These are phyloP conservation scores for Caligus rogercresseyi DNA, from an alignment of 1,140 invertebrate species.

Conservation along the genomic window DNA sequence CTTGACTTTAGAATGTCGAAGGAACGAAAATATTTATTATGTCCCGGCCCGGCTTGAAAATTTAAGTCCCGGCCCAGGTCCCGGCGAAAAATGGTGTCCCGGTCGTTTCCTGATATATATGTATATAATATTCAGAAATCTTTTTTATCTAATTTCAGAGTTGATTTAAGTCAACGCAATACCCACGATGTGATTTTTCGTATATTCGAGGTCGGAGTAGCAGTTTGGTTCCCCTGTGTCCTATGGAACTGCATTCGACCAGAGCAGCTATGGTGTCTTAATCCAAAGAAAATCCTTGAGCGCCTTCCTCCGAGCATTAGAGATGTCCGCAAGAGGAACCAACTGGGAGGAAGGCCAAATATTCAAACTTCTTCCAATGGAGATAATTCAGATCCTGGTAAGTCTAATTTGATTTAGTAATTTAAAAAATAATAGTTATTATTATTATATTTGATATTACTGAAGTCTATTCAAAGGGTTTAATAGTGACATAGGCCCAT, in stretches of 20 bases:
- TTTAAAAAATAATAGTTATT: too few relatives aligned
- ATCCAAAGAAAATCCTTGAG: conserved; percentile 54
- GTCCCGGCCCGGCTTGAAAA: too few relatives aligned
- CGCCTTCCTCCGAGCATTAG: conserved; percentile 22
- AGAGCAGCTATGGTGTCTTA: conserved; percentile 81
- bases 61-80: too few relatives aligned
- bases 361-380: background rate
- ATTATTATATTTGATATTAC: too few relatives aligned
- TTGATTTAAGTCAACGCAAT: conserved; percentile 68
- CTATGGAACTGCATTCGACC: conserved; percentile 78
- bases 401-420: conserved; percentile 6
- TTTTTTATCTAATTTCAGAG: conserved; percentile 34
- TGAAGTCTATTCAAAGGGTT: too few relatives aligned
- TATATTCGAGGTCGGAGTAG: conserved; percentile 77
- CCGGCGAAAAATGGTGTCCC: too few relatives aligned
- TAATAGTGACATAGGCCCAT: too few relatives aligned
- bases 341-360: background rate
- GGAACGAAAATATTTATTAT: too few relatives aligned
- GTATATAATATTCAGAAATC: too few relatives aligned
- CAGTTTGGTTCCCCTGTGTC: conserved; percentile 81
- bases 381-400: conserved; percentile 4
- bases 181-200: conserved; percentile 78
- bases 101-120: too few relatives aligned
- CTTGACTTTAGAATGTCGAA: too few relatives aligned
- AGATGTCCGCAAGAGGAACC: conserved; percentile 16